A percentile compares a stretch with the other conserved stretches of the same genome.
Conservation (phyloP, 2,113 vertebrate genomes). For the Sialia sialis region DNA sequence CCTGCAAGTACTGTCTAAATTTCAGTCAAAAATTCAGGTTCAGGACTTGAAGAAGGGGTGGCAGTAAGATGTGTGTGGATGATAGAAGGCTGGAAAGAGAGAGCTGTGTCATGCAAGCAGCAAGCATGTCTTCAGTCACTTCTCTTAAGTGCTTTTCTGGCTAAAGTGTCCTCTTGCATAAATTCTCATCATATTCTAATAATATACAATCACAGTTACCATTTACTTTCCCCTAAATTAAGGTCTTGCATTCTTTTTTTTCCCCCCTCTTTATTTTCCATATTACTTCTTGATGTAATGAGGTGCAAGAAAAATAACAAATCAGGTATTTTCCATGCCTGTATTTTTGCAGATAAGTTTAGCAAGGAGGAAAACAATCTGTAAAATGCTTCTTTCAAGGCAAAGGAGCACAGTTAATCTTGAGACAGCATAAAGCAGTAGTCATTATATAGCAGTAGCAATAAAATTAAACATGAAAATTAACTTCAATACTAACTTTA, state of each 20-base stretch:
- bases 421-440: not conserved
- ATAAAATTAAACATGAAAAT: not conserved
- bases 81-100: not conserved
- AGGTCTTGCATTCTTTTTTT: not conserved
- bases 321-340: not conserved
- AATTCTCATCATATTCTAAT: not conserved
- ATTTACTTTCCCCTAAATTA: not conserved
- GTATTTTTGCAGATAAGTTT: not conserved
- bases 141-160: conserved; percentile 11
- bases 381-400: not conserved
- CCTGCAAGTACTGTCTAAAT: not conserved
- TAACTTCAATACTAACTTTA: not conserved
- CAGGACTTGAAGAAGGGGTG: not conserved
- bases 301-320: not conserved
- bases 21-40: not conserved
- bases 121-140: not conserved
- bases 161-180: not conserved
- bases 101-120: not conserved
- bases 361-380: not conserved
- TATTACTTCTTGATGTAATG: not conserved
- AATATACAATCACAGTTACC: not conserved
- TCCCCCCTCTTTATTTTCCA: not conserved
- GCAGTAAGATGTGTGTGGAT: not conserved
- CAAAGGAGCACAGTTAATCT: not conserved
- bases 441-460: not conserved